Evolutionary conservation across 2,113 vertebrate genomes (phyloP).

Genomic region (Acanthochromis polyacanthus): DNA sequence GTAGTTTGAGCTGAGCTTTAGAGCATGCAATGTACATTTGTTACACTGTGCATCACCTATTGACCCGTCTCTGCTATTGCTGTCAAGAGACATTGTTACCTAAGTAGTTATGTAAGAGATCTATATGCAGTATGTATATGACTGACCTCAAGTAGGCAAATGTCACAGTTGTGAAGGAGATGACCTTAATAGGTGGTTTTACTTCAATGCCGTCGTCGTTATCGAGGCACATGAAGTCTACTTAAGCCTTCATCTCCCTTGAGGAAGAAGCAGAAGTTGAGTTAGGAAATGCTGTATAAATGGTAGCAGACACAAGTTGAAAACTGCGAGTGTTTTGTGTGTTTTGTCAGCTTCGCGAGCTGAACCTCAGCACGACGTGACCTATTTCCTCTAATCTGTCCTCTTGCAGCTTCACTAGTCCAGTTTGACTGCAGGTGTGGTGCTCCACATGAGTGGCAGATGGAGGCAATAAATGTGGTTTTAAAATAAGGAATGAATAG

Average conservation of each 20-base stretch:
- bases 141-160: not conserved
- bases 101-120: constrained; percentile 7
- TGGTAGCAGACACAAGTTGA: not conserved
- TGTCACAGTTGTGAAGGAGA: constrained; percentile 29
- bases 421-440: constrained; percentile 33
- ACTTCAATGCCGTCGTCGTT: not conserved
- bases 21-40: not conserved
- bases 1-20: not conserved
- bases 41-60: not conserved
- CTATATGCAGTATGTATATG: constrained; percentile 28
- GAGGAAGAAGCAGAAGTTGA: not conserved
- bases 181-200: constrained; percentile 25
- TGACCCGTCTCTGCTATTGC: not conserved
- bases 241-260: not conserved
- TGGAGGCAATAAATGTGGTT: constrained; percentile 15
- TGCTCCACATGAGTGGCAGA: not conserved
- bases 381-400: constrained; percentile 41
- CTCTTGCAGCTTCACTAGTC: constrained; percentile 22
- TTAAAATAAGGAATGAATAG: constrained; percentile 9
- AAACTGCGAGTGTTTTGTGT: not conserved
- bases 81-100: constrained; percentile 4
- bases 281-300: not conserved
- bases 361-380: constrained; percentile 14
- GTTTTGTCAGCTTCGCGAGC: not conserved
- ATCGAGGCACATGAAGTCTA: not conserved